A percentile compares a stretch with the other conserved stretches of the same genome.
These are phyloP conservation scores for Neotoma lepida DNA, from an alignment of 2,113 vertebrate species.

Conservation along the genomic window DNA sequence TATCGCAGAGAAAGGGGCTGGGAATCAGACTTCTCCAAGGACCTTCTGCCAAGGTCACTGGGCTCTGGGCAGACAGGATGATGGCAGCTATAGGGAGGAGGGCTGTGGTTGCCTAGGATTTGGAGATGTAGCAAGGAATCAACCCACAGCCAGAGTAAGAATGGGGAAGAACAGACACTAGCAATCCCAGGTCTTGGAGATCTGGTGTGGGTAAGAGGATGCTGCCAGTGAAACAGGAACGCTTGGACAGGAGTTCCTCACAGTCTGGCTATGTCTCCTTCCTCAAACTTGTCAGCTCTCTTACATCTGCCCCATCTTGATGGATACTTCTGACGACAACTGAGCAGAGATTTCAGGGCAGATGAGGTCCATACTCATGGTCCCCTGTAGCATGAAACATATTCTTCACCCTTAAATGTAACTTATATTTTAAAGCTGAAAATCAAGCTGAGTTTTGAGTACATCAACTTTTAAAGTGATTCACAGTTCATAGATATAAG, in stretches of 20 bases:
- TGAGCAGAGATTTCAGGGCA: background rate
- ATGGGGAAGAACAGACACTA: rapidly evolving
- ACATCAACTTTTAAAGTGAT: slow-evolving; percentile 7
- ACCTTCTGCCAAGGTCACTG: background rate
- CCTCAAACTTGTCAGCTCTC: background rate
- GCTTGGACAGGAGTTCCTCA: background rate
- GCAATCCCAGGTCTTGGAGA: background rate
- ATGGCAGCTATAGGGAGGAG: no score
- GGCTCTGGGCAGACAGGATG: background rate
- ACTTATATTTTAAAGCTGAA: background rate
- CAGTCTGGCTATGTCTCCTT: background rate
- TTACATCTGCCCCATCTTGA: background rate
- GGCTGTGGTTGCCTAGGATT: background rate
- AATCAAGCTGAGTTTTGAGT: background rate
- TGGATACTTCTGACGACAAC: background rate
- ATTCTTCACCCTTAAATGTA: background rate
- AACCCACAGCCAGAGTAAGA: background rate
- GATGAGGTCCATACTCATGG: background rate
- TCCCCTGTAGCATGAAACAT: background rate
- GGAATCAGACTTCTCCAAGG: background rate
- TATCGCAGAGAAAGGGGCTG: background rate
- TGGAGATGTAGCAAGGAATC: background rate
- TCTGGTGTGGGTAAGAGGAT: no score
- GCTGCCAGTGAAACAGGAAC: background rate
- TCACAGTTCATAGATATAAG: background rate